Evolutionary conservation across 2,888 invertebrate genomes (phyloP).

Genomic region (Acleris laterana): DNA sequence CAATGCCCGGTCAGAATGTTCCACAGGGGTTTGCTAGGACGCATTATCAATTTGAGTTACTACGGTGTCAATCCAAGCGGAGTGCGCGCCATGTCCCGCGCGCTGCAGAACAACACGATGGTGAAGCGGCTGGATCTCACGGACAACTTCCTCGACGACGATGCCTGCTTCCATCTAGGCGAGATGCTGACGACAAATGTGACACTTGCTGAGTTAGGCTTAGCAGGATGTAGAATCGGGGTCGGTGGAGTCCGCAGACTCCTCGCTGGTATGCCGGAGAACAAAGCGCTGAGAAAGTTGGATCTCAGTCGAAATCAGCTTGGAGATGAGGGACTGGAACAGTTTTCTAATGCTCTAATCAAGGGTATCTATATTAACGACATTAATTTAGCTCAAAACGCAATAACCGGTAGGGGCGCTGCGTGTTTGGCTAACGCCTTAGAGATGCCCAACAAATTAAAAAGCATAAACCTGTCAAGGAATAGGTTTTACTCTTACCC

Average conservation of each 20-base stretch:
- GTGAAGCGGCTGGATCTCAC: constrained; percentile 61
- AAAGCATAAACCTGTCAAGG: constrained; percentile 50
- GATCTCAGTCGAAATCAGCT: constrained; percentile 60
- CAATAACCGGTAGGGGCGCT: constrained; percentile 53
- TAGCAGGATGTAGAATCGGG: constrained; percentile 69
- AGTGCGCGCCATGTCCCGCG: constrained; percentile 63
- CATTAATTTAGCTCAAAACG: constrained; percentile 60
- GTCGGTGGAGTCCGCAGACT: constrained; percentile 52
- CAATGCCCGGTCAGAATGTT: constrained; percentile 59
- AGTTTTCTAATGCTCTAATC: constrained; percentile 52
- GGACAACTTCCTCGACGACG: constrained; percentile 63
- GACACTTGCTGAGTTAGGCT: constrained; percentile 55
- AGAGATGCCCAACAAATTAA: constrained; percentile 47
- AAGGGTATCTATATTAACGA: constrained; percentile 53
- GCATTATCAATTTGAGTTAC: constrained; percentile 62
- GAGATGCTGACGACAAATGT: constrained; percentile 60
- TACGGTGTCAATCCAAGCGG: constrained; percentile 65
- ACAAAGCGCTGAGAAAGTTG: constrained; percentile 51
- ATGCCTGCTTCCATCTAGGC: constrained; percentile 68
- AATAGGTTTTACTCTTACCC: constrained; percentile 47
- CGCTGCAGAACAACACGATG: constrained; percentile 57
- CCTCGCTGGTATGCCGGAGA: constrained; percentile 48
- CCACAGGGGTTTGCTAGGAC: constrained; percentile 52
- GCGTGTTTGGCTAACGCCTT: constrained; percentile 48
- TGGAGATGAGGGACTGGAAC: constrained; percentile 54